phyloP scores from a whole-genome alignment of 2,888 invertebrate species.

The Pyrrhia umbra region DNA sequence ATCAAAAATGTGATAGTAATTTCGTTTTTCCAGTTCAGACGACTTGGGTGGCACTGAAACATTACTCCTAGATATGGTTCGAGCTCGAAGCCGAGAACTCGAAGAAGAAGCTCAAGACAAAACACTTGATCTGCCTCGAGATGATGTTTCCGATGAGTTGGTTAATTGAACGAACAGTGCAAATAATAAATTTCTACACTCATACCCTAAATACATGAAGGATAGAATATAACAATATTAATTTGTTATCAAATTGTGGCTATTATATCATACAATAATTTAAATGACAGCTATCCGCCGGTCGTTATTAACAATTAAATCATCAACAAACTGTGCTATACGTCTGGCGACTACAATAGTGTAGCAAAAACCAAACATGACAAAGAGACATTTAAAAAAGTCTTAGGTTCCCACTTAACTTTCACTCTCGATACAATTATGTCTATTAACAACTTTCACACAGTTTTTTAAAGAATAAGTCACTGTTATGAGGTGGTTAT shows the following conservation, averaged over 20 bases:
- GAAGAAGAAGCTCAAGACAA: constrained; percentile 75
- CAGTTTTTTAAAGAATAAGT: constrained; percentile 66
- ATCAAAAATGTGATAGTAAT: background rate
- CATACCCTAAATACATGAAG: background rate
- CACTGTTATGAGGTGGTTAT: constrained; percentile 38
- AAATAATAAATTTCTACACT: background rate
- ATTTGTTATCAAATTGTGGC: background rate
- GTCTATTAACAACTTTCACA: constrained; percentile 80
- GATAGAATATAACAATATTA: background rate
- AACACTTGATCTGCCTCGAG: constrained; percentile 71
- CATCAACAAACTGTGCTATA: constrained; percentile 28
- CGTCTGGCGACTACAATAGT: constrained; percentile 29
- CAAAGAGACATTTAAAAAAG: constrained; percentile 70
- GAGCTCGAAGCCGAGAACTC: constrained; percentile 76
- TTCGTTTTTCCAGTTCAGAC: constrained; percentile 44
- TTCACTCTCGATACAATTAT: constrained; percentile 82
- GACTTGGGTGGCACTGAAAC: constrained; percentile 77
- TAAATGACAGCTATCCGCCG: background rate
- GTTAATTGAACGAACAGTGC: constrained; percentile 41
- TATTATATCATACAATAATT: background rate
- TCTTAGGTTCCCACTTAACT: constrained; percentile 72
- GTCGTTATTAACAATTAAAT: constrained; percentile 22
- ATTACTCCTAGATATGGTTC: constrained; percentile 81
- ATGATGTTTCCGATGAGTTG: constrained; percentile 76
- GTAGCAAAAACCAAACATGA: constrained; percentile 60